Percentiles rank a stretch among this genome's conserved stretches.
phyloP scores from a whole-genome alignment of 2,888 invertebrate species.

The Stictocephala bisonia region DNA sequence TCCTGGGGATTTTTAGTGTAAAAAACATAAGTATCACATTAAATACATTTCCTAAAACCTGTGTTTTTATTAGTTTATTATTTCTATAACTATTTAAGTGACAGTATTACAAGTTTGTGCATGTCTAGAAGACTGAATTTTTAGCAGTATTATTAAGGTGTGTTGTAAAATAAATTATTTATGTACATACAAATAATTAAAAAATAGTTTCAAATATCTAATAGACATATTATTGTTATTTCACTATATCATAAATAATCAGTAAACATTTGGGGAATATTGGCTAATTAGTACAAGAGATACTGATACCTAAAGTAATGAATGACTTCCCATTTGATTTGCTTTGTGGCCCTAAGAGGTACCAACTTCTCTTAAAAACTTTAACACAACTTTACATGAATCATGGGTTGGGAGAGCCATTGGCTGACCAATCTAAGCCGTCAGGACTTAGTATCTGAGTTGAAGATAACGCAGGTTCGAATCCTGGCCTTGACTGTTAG shows the following conservation, averaged over 20 bases:
- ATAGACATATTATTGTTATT: neutral
- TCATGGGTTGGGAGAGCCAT: no score
- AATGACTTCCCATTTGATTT: neutral
- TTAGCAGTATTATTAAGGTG: conserved; percentile 1
- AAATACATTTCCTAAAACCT: conserved; percentile 2
- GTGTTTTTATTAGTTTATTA: conserved; percentile 4
- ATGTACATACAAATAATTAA: neutral
- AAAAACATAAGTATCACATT: neutral
- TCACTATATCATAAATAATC: neutral
- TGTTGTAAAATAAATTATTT: neutral
- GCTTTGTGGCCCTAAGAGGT: no score
- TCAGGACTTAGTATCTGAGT: no score
- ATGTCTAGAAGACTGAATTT: neutral
- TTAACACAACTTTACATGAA: no score
- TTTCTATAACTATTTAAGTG: neutral
- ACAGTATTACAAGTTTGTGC: neutral
- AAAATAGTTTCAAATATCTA: neutral
- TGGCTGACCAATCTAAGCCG: no score
- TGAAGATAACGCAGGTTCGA: no score
- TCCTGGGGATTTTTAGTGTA: conserved; percentile 12
- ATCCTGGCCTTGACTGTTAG: no score
- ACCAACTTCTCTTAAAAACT: no score
- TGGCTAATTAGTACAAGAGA: neutral
- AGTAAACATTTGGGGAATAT: neutral
- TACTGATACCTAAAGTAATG: neutral